Conservation (phyloP, 2,888 invertebrate species). For the Bedellia somnulentella region DNA sequence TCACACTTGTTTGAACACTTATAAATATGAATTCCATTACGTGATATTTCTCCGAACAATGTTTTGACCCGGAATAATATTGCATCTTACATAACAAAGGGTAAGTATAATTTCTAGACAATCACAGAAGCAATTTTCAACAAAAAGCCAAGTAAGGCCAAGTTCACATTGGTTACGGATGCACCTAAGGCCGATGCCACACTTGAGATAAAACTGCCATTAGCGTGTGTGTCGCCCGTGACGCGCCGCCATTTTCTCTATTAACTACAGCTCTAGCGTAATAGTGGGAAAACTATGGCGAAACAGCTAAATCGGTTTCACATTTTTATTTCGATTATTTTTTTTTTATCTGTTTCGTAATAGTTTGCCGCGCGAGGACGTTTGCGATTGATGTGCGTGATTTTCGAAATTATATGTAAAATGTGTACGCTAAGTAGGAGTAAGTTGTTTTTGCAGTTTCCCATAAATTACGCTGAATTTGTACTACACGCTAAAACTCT, state of each 20-base stretch:
- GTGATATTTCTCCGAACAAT: constrained; percentile 1
- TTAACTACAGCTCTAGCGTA: constrained; percentile 31
- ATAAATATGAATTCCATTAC: not conserved
- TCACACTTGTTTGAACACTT: too few species aligned
- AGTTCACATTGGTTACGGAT: constrained; percentile 29
- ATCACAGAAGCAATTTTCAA: constrained; percentile 12
- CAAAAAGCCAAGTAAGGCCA: constrained; percentile 18
- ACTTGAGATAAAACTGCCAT: constrained; percentile 42
- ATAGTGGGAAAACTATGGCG: constrained; percentile 44
- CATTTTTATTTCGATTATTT: constrained; percentile 18
- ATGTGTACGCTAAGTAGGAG: not conserved
- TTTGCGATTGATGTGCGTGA: constrained; percentile 1
- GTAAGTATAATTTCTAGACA: constrained; percentile 3
- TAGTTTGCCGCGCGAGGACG: constrained; percentile 2
- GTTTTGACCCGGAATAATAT: too few species aligned
- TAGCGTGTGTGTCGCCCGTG: constrained; percentile 50
- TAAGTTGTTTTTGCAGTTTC: too few species aligned
- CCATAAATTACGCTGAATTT: too few species aligned
- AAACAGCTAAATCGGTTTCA: constrained; percentile 28
- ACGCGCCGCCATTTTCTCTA: constrained; percentile 47
- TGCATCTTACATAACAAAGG: too few species aligned
- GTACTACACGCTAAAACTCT: too few species aligned
- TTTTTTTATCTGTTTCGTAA: constrained; percentile 14
- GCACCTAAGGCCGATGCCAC: constrained; percentile 48
- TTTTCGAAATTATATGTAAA: not conserved